Evolutionary conservation across 2,888 invertebrate genomes (phyloP).

Genomic region (Antitype chi): DNA sequence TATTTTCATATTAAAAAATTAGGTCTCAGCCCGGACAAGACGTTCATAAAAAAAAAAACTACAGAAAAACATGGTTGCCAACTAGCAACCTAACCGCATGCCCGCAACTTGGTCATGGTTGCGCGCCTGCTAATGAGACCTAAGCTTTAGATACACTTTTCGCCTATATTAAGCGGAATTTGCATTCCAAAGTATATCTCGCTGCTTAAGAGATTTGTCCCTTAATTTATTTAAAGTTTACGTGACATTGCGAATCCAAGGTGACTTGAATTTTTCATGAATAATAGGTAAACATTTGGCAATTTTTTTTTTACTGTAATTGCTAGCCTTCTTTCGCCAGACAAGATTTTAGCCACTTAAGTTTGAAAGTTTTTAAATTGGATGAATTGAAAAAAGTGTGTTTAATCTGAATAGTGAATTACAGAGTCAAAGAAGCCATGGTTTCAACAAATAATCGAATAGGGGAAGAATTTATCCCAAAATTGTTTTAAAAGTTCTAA

Average conservation of each 20-base stretch:
- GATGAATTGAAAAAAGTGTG: no score
- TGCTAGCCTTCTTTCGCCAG: background rate
- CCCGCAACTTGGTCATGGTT: slow-evolving; percentile 53
- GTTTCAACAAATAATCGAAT: background rate
- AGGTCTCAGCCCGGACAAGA: slow-evolving; percentile 28
- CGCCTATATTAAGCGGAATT: slow-evolving; percentile 54
- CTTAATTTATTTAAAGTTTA: slow-evolving; percentile 63
- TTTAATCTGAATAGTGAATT: background rate
- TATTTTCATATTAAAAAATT: slow-evolving; percentile 7
- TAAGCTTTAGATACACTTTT: slow-evolving; percentile 53
- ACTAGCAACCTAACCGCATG: slow-evolving; percentile 54
- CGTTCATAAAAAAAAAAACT: slow-evolving; percentile 20
- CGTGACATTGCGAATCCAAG: slow-evolving; percentile 32
- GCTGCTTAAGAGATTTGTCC: slow-evolving; percentile 58
- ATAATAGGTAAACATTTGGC: background rate
- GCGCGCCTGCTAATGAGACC: slow-evolving; percentile 52
- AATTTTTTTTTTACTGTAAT: background rate
- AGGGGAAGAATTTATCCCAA: background rate
- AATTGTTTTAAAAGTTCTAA: background rate
- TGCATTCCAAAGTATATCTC: slow-evolving; percentile 66
- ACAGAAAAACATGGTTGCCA: slow-evolving; percentile 45
- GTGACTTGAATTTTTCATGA: slow-evolving; percentile 25
- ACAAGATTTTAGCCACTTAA: no score
- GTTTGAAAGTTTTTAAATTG: background rate
- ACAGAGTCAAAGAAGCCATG: background rate